These are phyloP conservation scores for Amphiprion clarkii DNA, from an alignment of 2,797 vertebrate genomes.

Conservation along the genomic window DNA sequence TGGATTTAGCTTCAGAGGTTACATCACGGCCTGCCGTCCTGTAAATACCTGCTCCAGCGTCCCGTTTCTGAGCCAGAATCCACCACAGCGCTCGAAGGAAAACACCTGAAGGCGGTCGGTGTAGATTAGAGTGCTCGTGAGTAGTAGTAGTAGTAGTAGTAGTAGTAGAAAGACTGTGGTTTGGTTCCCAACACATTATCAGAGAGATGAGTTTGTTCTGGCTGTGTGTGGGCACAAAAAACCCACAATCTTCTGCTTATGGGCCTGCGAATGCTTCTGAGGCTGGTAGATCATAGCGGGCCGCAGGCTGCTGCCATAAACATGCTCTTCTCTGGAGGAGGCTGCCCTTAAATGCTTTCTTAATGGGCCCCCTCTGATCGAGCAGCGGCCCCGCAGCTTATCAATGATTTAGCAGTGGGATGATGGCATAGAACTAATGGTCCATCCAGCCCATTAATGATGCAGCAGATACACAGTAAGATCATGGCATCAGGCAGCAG, in stretches of 20 bases:
- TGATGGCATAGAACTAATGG: constrained; percentile 65
- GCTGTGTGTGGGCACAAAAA: background rate
- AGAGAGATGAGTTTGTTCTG: constrained; percentile 7
- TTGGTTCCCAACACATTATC: constrained; percentile 1
- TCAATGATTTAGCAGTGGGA: constrained; percentile 71
- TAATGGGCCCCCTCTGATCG: constrained; percentile 54
- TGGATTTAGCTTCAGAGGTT: constrained; percentile 20
- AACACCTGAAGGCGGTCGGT: constrained; percentile 8
- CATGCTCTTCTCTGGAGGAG: constrained; percentile 25
- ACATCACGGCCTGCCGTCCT: constrained; percentile 16
- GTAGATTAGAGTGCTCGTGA: background rate
- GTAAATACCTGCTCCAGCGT: constrained; percentile 39
- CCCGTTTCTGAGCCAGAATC: constrained; percentile 30
- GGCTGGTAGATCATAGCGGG: constrained; percentile 15
- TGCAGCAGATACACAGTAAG: constrained; percentile 35
- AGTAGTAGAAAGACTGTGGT: background rate
- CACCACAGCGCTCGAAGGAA: constrained; percentile 14
- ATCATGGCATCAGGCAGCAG: constrained; percentile 39
- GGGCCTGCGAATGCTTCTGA: constrained; percentile 4
- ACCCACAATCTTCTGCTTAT: background rate
- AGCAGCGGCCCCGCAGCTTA: constrained; percentile 46
- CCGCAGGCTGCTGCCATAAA: constrained; percentile 27
- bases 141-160: too few species aligned
- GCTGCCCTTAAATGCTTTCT: constrained; percentile 37
- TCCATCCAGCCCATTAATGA: constrained; percentile 55